These are phyloP conservation scores for Andrena flavipes DNA, from an alignment of 2,888 invertebrate genomes.

Conservation along the genomic window DNA sequence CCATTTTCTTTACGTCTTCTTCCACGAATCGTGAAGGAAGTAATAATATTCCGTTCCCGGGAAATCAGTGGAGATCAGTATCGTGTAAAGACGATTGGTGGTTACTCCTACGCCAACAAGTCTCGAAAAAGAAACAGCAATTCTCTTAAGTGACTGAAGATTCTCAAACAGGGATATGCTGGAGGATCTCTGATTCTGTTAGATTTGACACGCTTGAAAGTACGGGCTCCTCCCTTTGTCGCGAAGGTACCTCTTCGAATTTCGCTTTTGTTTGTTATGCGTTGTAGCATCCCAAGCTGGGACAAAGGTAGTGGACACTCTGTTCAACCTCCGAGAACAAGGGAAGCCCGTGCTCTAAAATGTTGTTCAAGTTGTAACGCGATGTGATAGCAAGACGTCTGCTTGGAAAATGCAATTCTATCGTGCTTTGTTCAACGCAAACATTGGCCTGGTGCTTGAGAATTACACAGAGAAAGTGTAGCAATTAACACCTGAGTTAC, in stretches of 20 bases:
- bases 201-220: conserved; percentile 2
- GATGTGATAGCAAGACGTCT: background rate
- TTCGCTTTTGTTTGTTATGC: conserved; percentile 33
- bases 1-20: background rate
- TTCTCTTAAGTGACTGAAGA: background rate
- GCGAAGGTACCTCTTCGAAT: conserved; percentile 11
- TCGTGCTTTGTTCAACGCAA: background rate
- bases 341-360: conserved; percentile 8
- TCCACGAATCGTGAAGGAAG: background rate
- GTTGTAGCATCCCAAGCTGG: background rate
- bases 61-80: background rate
- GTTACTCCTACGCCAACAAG: background rate
- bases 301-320: conserved; percentile 18
- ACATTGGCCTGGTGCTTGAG: background rate
- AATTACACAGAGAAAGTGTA: background rate
- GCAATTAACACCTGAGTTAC: background rate
- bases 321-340: background rate
- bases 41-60: conserved; percentile 3
- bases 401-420: background rate
- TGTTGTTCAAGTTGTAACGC: conserved; percentile 1
- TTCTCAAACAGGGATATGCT: background rate
- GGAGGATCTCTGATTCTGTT: background rate
- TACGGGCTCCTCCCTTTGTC: background rate
- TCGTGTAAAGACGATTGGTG: background rate
- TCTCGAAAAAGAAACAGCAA: background rate